Base-by-base conservation (phyloP, 2,888 invertebrate species). In the Agrotis exclamationis region DNA sequence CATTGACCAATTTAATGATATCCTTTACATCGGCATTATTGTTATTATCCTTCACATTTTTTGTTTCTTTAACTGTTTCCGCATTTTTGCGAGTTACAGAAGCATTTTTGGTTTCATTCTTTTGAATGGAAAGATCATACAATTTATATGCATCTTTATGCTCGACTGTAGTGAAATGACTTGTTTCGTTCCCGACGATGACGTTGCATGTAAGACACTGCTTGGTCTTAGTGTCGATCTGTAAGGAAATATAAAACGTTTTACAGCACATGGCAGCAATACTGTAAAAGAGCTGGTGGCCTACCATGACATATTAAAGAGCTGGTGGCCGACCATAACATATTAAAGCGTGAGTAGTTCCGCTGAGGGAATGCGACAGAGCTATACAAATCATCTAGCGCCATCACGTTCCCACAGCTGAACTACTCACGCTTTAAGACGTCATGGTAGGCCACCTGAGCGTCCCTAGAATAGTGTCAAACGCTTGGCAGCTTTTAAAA, bases 181-280 rank as follows among this genome's bases (percentile, higher is more conserved):
- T 28, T 24, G 9, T 13, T 2, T 59, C 50, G 1, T 53, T 20
- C 50, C 39, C 59, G 7, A 80, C 45, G 45, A 80, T 20, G 11
- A 51, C n/a, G 39, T 82, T 82, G 50, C 82, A 82, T 51, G 74
- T 82, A 4, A 82, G 22, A 48, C 82, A 82, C 11, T 82, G 82
- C 11, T 53, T 57, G 13, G 66, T 58, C 45, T 14, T 58, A 22
- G 39, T 47, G 50, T 80, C 77, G 0, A 82, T 54, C 82, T 82
- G 69, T 22, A 58, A 83, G 58, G 0, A 60, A 59, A 1, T 20
- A 18, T n/a, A 11, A 22, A 22, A 53, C 6, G 0, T 16, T 64
- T 7, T 64, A 33, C 5, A 3, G 28, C 5, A n/a, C n/a, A n/a
- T n/a, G n/a, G n/a, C n/a, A n/a, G n/a, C n/a, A n/a, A n/a, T n/a